Evolutionary conservation across 2,797 vertebrate species (phyloP).

Genomic region (Menidia menidia): DNA sequence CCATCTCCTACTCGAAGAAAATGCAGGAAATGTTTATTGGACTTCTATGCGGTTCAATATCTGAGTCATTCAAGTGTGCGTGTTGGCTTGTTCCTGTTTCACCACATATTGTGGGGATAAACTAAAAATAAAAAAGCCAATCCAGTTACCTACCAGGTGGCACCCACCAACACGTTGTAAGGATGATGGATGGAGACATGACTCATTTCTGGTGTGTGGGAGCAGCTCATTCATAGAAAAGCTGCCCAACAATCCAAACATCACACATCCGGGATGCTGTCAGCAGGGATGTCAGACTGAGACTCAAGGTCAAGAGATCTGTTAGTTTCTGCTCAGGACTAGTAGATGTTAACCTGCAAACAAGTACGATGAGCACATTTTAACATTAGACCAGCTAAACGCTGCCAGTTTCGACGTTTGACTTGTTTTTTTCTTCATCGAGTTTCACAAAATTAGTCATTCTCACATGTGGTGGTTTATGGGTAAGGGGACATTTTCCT

Average conservation of each 20-base stretch:
- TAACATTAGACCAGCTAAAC: too few relatives aligned
- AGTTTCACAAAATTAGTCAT: not conserved
- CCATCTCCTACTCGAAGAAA: not conserved
- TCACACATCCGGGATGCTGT: slow-evolving; percentile 10
- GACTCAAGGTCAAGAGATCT: not conserved
- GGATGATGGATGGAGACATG: slow-evolving; percentile 54
- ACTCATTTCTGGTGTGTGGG: slow-evolving; percentile 63
- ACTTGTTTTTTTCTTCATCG: too few relatives aligned
- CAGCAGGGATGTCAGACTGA: not conserved
- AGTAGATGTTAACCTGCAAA: not conserved
- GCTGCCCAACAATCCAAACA: slow-evolving; percentile 7
- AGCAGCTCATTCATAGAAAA: slow-evolving; percentile 72
- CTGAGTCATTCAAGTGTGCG: slow-evolving; percentile 23
- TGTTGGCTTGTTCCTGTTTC: not conserved
- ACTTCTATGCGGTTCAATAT: not conserved
- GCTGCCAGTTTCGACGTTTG: too few relatives aligned
- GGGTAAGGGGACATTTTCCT: not conserved
- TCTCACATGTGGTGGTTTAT: not conserved
- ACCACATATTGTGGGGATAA: slow-evolving; percentile 4
- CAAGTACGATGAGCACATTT: not conserved
- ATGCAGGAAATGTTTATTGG: not conserved
- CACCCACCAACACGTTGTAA: slow-evolving; percentile 39
- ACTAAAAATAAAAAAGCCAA: slow-evolving; percentile 47
- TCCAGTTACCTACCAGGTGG: slow-evolving; percentile 44
- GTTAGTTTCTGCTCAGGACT: not conserved